phyloP scores from a whole-genome alignment of 2,113 vertebrate species.

The Nothoprocta perdicaria region DNA sequence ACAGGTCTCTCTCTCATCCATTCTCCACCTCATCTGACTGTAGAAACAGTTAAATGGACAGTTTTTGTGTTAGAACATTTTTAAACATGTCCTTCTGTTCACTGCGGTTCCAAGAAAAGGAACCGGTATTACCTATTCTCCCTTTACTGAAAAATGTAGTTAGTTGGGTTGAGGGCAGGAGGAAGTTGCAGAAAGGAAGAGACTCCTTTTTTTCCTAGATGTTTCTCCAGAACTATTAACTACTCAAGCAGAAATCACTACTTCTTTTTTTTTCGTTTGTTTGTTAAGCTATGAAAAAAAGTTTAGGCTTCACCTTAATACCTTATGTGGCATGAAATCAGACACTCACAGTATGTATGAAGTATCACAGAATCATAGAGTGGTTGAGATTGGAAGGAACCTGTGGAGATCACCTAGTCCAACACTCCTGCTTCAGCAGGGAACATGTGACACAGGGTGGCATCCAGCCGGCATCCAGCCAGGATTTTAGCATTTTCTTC shows the following conservation, averaged over 20 bases:
- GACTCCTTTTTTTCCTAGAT: neutral
- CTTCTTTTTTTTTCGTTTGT: neutral
- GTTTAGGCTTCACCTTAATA: neutral
- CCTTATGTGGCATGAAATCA: neutral
- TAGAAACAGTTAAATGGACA: neutral
- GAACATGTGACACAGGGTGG: no score
- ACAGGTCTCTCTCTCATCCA: neutral
- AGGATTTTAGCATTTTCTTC: neutral
- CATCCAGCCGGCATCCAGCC: no score
- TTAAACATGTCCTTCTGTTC: neutral
- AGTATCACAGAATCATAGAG: no score
- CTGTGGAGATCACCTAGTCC: no score
- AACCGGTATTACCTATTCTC: neutral
- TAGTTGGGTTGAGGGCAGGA: neutral
- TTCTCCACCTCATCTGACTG: neutral
- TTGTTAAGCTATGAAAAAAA: neutral
- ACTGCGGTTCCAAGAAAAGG: fast-evolving
- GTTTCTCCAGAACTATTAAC: neutral
- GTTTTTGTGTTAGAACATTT: neutral
- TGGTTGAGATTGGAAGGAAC: no score
- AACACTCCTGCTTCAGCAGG: no score
- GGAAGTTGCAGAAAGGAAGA: neutral
- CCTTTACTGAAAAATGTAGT: neutral
- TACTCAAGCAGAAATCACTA: neutral
- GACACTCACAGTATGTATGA: neutral